Evolutionary conservation across 2,797 vertebrate species (phyloP), one percentile per base, ranked within the genome.

Genomic region (Girardinus metallicus): DNA sequence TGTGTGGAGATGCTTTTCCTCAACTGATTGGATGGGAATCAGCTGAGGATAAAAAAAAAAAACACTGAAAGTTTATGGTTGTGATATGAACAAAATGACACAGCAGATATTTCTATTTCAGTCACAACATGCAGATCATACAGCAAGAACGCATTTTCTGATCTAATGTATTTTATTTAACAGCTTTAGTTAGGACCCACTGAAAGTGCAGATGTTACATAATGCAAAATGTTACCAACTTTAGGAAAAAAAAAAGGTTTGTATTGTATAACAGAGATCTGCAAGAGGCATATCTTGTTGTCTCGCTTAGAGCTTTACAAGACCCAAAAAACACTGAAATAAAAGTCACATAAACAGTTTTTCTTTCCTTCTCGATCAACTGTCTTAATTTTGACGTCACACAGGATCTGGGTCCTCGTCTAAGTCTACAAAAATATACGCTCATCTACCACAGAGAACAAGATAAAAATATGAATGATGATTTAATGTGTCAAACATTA

Each of bases 401-500:
- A 39, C 18, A 36, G 43, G 11, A 16, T 47, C 26, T 47, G 21
- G 34, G 26, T 71, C n/a, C 7, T 70, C 41, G 11, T 72, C 49
- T 8, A 57, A 46, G 26, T 34, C 18, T 34, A 13, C 18, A 75
- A 74, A 82, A 39, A 75, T 23, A 43, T 60, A 36, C 57, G 39
- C 74, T 34, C 23, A 11, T 41, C 12, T 12, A 47, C 0, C 13
- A 11, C 70, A 9, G 51, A 62, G 46, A 71, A 47, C 39, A 62
- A 39, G 29, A 43, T 44, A 51, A 74, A 64, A 62, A 57, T 62
- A 75, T 73, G n/a, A 60, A 60, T 13, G 6, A 66, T 31, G 44
- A 43, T 16, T 75, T 41, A 41, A 71, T 71, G 68, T 16, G 26
- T 71, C n/a, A 71, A 71, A 71, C n/a, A n/a, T 71, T 71, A 46